These are phyloP conservation scores for Caenorhabditis angaria DNA, from an alignment of 2,888 invertebrate species.

Conservation along the genomic window DNA sequence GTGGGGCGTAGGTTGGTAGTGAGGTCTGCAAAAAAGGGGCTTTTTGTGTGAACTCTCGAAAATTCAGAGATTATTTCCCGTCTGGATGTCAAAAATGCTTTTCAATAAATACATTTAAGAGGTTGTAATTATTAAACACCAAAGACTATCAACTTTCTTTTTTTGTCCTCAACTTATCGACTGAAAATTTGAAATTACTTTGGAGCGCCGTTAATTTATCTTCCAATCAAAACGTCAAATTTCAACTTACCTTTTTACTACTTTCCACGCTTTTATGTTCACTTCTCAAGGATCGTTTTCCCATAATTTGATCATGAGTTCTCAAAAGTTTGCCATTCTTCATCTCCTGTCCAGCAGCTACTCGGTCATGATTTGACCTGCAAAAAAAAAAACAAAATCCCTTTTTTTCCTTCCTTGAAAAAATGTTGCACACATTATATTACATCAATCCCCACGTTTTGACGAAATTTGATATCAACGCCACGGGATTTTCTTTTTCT, in stretches of 20 bases:
- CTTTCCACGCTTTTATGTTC: conserved; percentile 8
- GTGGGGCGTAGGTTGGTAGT: conserved; percentile 30
- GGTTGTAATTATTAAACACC: no score
- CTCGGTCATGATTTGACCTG: conserved; percentile 45
- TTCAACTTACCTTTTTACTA: conserved; percentile 11
- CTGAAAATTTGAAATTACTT: neutral
- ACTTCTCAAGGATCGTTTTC: neutral
- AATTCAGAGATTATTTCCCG: neutral
- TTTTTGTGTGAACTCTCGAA: no score
- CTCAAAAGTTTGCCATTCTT: conserved; percentile 10
- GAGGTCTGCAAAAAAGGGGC: conserved; percentile 31
- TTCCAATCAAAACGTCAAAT: no score
- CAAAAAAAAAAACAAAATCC: conserved; percentile 7
- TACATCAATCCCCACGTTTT: neutral
- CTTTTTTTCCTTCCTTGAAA: neutral
- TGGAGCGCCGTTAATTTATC: conserved; percentile 24
- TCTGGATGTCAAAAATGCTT: neutral
- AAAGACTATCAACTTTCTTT: no score
- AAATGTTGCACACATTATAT: conserved; percentile 1
- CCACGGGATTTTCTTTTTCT: conserved; percentile 7
- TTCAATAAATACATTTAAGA: no score
- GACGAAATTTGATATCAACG: conserved; percentile 23
- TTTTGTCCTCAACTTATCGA: no score
- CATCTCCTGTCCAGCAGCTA: conserved; percentile 35
- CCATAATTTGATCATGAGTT: conserved; percentile 12